These are phyloP conservation scores for Adelosebastes latens DNA, from an alignment of 2,797 vertebrate genomes.

Conservation along the genomic window DNA sequence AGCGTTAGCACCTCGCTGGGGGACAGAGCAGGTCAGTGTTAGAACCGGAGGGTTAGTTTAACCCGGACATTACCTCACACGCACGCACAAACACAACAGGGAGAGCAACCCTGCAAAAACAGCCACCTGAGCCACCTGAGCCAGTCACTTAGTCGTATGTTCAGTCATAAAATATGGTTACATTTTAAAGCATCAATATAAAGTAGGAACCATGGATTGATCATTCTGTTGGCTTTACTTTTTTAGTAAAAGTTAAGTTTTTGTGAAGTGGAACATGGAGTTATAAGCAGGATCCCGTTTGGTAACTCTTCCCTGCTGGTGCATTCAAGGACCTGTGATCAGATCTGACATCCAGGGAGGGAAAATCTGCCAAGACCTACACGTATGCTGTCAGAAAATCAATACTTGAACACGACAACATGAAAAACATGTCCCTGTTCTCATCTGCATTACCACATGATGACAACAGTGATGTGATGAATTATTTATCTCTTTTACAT, in stretches of 20 bases:
- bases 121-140: neutral
- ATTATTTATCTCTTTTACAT: conserved; percentile 37
- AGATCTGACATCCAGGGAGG: neutral
- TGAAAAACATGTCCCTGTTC: neutral
- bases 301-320: neutral
- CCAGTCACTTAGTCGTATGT: neutral
- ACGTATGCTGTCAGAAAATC: conserved; percentile 23
- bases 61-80: conserved; percentile 12
- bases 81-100: neutral
- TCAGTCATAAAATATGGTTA: neutral
- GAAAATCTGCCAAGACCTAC: neutral
- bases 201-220: neutral
- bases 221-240: neutral
- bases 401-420: neutral
- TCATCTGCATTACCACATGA: conserved; percentile 18
- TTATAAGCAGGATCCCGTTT: neutral
- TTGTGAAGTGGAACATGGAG: neutral
- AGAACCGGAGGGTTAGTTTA: conserved; percentile 37
- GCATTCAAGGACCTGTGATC: neutral
- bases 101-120: neutral
- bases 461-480: neutral
- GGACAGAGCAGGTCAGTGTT: conserved; percentile 57
- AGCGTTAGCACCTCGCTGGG: conserved; percentile 59
- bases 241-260: neutral
- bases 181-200: neutral